Base-by-base conservation (phyloP, 2,888 invertebrate species). In the Chironomus riparius region DNA sequence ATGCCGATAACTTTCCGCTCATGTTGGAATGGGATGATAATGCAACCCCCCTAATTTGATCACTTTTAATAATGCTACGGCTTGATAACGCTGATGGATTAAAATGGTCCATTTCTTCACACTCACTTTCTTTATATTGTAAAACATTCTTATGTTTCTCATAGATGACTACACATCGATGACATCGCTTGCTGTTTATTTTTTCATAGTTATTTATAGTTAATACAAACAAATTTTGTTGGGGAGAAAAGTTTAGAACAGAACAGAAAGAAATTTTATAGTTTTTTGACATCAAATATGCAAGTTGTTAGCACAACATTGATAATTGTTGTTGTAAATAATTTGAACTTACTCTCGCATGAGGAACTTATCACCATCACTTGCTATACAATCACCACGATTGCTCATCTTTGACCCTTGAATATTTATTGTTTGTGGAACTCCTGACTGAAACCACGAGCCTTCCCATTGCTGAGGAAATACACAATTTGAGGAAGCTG, bases 51-150 rank as follows among this genome's bases (percentile, higher is more conserved):
- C 84, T 84, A 83, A 47, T 73, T 61, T 82, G 83, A 82, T 84
- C 84, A 82, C 82, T 84, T 83, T 84, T 84, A 80, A 82, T 82
- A 82, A 83, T 83, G 84, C 83, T 84, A 83, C 84, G 84, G 84
- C 84, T 83, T 83, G 84, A 82, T 83, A 84, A 82, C 80, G 84
- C 84, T 82, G 84, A 83, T 82, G 84, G 84, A 82, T 84, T 84
- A 82, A 83, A 83, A 82, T 84, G 84, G 84, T 84, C 84, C 84
- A 84, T 84, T 83, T 82, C 84, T 83, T 84, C 84, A 83, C 84
- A 93, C 96, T 95, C 87, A 97, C 97, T 96, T 88, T 96, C 95
- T 91, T 97, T 97, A 87, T 95, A 97, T 85, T 97, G 96, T 78
- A 97, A 88, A 80, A 97, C 94, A 87, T 97, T 97, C 82, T 91